phyloP scores from a whole-genome alignment of 2,888 invertebrate species.

The Rhingia rostrata region DNA sequence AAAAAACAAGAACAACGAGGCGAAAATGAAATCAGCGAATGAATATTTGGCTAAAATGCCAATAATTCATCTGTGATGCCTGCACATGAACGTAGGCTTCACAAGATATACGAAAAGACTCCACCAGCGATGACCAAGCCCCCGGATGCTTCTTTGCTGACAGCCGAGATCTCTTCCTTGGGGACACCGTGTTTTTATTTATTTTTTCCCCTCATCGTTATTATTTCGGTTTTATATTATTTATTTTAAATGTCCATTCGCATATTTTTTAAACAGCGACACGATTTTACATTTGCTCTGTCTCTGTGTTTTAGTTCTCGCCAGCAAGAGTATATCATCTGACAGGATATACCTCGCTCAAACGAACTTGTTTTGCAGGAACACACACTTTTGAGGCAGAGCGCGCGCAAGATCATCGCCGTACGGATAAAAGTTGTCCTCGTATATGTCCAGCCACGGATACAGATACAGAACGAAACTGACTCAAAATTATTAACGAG shows the following conservation, averaged over 20 bases:
- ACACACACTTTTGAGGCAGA: conserved; percentile 1
- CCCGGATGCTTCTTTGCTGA: conserved; percentile 58
- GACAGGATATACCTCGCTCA: conserved; percentile 65
- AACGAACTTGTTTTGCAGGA: conserved; percentile 67
- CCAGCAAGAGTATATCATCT: conserved; percentile 66
- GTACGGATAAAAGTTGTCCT: conserved; percentile 29
- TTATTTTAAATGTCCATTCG: conserved; percentile 60
- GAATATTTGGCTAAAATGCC: conserved; percentile 83
- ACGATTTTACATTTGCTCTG: conserved; percentile 73
- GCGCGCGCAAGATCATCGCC: not conserved
- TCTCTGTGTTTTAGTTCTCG: conserved; percentile 65
- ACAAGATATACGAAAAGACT: conserved; percentile 75
- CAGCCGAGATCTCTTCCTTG: conserved; percentile 59
- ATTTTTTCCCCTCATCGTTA: not conserved
- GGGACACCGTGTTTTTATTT: conserved; percentile 6
- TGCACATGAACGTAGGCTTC: conserved; percentile 81
- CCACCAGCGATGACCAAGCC: conserved; percentile 49
- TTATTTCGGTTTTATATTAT: conserved; percentile 5
- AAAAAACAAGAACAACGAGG: conserved; percentile 25
- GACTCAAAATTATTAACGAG: conserved; percentile 74
- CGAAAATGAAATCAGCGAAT: conserved; percentile 73
- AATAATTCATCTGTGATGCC: conserved; percentile 83
- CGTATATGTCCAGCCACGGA: conserved; percentile 1
- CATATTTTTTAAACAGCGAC: conserved; percentile 74
- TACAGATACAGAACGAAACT: conserved; percentile 55